Percentiles rank a stretch among this genome's conserved stretches.
These are phyloP conservation scores for Amphiduros pacificus DNA, from an alignment of 2,888 invertebrate genomes.

Conservation along the genomic window DNA sequence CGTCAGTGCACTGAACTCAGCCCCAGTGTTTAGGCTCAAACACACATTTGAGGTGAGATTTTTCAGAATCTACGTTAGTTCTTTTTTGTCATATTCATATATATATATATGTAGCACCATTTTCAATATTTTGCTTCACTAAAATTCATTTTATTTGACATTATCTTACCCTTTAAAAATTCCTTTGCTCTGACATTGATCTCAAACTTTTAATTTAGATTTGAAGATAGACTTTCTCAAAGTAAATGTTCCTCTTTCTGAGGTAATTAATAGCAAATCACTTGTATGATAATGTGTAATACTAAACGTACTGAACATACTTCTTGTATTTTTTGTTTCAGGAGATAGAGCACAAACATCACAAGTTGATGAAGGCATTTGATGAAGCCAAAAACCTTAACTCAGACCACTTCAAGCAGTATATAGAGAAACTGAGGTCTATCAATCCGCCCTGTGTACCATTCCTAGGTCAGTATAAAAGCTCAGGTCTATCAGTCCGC, in stretches of 20 bases:
- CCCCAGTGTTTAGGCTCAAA: slow-evolving; percentile 85
- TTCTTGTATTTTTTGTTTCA: slow-evolving; percentile 27
- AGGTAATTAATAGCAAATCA: background rate
- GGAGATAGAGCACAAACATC: slow-evolving; percentile 41
- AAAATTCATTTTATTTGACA: too few relatives aligned
- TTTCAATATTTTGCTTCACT: too few relatives aligned
- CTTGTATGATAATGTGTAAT: background rate
- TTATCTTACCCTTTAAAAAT: too few relatives aligned
- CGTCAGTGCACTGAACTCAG: slow-evolving; percentile 87
- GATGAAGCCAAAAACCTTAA: slow-evolving; percentile 87
- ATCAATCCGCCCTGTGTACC: slow-evolving; percentile 99
- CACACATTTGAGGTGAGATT: slow-evolving; percentile 68
- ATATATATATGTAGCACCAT: too few relatives aligned
- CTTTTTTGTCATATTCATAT: too few relatives aligned
- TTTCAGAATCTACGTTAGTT: too few relatives aligned
- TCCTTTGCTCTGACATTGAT: too few relatives aligned
- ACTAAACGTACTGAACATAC: too few relatives aligned
- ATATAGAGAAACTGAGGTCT: slow-evolving; percentile 90
- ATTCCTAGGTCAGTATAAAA: slow-evolving; percentile 73
- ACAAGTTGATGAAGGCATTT: slow-evolving; percentile 72
- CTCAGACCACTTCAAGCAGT: slow-evolving; percentile 85
- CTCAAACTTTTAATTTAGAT: too few relatives aligned
- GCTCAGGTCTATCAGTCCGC: background rate
- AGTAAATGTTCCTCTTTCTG: background rate
- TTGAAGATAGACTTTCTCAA: too few relatives aligned